Evolutionary conservation across 2,888 invertebrate species (phyloP).

Genomic region (Orchesella flavescens): DNA sequence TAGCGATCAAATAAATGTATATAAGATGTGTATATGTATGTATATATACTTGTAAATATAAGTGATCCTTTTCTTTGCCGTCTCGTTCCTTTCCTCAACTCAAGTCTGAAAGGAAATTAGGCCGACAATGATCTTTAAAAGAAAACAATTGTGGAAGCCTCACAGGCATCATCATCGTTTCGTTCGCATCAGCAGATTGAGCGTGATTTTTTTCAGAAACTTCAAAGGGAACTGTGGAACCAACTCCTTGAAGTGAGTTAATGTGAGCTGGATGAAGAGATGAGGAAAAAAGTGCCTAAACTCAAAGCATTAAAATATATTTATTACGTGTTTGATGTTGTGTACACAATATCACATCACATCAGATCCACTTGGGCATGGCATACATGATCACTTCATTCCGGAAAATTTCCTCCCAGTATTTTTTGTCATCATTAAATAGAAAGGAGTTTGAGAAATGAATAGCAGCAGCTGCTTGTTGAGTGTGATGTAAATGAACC

Average conservation of each 20-base stretch:
- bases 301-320: background rate
- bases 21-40: background rate
- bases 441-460: background rate
- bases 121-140: conserved; percentile 47
- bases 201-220: conserved; percentile 34
- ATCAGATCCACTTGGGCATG: no score
- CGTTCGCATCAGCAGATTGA: conserved; percentile 41
- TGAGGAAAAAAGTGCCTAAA: background rate
- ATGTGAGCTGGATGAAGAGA: background rate
- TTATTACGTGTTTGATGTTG: background rate
- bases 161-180: conserved; percentile 20
- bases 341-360: no score
- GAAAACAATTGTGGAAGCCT: conserved; percentile 11
- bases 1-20: conserved; percentile 33
- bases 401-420: background rate
- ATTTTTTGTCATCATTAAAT: conserved; percentile 35
- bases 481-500: conserved; percentile 42
- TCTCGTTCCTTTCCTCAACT: background rate
- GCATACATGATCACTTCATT: background rate
- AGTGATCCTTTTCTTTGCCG: conserved; percentile 9
- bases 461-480: background rate
- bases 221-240: conserved; percentile 14
- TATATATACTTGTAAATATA: no score
- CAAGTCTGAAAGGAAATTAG: conserved; percentile 54
- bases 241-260: background rate